Evolutionary conservation across 1,140 invertebrate species (phyloP).

Genomic region (Ylistrum balloti): DNA sequence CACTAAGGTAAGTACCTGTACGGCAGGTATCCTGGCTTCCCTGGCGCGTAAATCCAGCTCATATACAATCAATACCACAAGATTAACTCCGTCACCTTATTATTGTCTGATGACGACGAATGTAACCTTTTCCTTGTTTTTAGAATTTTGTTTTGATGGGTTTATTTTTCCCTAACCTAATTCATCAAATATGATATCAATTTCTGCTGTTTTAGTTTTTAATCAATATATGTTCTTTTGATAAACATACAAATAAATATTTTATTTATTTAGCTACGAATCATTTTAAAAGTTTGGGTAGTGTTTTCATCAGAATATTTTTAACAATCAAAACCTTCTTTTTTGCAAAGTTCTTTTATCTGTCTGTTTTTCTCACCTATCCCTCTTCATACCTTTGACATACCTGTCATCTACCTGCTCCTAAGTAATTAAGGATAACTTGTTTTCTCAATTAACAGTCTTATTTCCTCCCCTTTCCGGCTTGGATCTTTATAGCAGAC

Average conservation of each 20-base stretch:
- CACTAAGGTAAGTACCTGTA: background rate
- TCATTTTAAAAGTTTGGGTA: no score
- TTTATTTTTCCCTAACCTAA: no score
- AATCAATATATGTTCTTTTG: no score
- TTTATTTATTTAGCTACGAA: no score
- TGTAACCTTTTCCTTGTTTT: background rate
- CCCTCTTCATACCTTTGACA: slow-evolving; percentile 23
- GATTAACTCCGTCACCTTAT: slow-evolving; percentile 18
- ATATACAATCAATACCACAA: background rate
- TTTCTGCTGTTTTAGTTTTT: no score
- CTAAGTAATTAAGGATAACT: slow-evolving; percentile 51
- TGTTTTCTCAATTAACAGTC: slow-evolving; percentile 51
- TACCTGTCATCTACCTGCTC: slow-evolving; percentile 48
- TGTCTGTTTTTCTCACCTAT: background rate
- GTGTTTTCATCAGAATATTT: no score
- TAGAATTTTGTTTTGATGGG: background rate
- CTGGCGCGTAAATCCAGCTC: background rate
- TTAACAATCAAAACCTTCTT: background rate
- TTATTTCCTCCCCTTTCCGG: slow-evolving; percentile 51
- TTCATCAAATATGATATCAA: no score
- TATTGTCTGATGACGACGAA: background rate
- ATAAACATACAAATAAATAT: no score
- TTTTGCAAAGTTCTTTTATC: background rate
- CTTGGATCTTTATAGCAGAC: slow-evolving; percentile 54
- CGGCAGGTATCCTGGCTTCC: background rate